Evolutionary conservation across 2,797 vertebrate species (phyloP).

Genomic region (Pyrrhura leucotis): DNA sequence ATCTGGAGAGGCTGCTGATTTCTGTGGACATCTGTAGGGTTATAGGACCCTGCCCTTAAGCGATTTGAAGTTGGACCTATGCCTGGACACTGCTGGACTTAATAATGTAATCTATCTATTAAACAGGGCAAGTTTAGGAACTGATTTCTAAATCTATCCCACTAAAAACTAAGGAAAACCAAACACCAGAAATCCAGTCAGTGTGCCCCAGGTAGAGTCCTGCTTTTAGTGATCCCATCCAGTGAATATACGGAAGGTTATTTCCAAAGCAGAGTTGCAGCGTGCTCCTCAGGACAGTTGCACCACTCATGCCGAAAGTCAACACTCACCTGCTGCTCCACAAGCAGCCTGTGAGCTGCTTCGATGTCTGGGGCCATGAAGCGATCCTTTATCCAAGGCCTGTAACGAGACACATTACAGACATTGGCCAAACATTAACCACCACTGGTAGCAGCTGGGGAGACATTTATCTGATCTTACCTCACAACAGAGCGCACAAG

Average conservation of each 20-base stretch:
- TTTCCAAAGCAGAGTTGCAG: not conserved
- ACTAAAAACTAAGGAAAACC: not conserved
- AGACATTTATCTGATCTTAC: conserved; percentile 79
- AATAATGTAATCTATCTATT: not conserved
- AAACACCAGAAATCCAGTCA: not conserved
- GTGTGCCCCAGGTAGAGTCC: not conserved
- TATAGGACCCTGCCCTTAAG: not conserved
- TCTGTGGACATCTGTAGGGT: too few species aligned
- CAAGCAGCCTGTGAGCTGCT: conserved; percentile 87
- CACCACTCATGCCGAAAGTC: accelerated
- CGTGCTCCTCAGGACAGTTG: not conserved
- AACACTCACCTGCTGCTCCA: conserved; percentile 90
- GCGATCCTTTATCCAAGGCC: conserved; percentile 98
- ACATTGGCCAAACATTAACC: conserved; percentile 79
- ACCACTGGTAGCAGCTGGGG: not conserved
- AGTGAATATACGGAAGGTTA: accelerated
- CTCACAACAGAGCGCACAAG: conserved; percentile 94
- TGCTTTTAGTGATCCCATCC: not conserved
- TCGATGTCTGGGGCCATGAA: conserved; percentile 98
- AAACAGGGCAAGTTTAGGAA: not conserved
- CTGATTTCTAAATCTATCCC: not conserved
- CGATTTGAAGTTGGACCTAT: not conserved
- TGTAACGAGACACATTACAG: conserved; percentile 60
- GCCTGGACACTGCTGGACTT: not conserved
- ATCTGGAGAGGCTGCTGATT: not conserved